phyloP scores from a whole-genome alignment of 2,797 vertebrate species.

The Chrosomus eos region DNA sequence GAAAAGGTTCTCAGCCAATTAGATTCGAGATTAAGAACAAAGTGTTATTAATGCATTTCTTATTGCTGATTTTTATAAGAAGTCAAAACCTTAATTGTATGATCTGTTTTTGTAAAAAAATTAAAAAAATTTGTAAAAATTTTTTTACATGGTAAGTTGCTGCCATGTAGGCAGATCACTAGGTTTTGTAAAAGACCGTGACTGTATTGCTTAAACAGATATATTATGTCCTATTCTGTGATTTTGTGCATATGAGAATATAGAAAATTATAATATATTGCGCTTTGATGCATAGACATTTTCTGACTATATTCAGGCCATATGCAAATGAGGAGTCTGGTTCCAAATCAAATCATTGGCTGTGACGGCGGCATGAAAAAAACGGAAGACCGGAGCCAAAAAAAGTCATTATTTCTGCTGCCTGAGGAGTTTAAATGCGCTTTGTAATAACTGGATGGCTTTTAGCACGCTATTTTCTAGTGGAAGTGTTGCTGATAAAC shows the following conservation, averaged over 20 bases:
- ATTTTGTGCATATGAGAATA: constrained; percentile 12
- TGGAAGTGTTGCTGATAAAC: constrained; percentile 28
- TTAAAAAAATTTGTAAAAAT: not conserved
- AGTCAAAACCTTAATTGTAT: not conserved
- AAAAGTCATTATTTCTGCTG: constrained; percentile 35
- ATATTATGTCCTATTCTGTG: constrained; percentile 70
- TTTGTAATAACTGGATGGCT: constrained; percentile 42
- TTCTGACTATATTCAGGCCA: constrained; percentile 66
- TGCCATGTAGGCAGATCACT: not conserved
- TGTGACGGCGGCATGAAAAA: constrained; percentile 51
- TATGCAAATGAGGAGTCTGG: constrained; percentile 61
- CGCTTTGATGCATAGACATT: constrained; percentile 54
- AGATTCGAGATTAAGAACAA: not conserved
- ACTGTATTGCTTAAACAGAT: constrained; percentile 33
- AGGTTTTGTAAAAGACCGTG: not conserved
- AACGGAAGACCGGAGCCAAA: constrained; percentile 47
- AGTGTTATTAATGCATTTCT: not conserved
- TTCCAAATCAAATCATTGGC: constrained; percentile 46
- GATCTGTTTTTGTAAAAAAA: too few species aligned
- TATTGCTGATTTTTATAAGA: not conserved
- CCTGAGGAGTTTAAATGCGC: constrained; percentile 6
- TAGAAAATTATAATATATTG: constrained; percentile 44
- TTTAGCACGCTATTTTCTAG: constrained; percentile 21
- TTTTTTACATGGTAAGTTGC: not conserved
- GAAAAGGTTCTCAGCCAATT: not conserved